Evolutionary conservation across 2,888 invertebrate genomes (phyloP), one percentile per base, ranked within the genome.

Genomic region (Rutpela maculata): DNA sequence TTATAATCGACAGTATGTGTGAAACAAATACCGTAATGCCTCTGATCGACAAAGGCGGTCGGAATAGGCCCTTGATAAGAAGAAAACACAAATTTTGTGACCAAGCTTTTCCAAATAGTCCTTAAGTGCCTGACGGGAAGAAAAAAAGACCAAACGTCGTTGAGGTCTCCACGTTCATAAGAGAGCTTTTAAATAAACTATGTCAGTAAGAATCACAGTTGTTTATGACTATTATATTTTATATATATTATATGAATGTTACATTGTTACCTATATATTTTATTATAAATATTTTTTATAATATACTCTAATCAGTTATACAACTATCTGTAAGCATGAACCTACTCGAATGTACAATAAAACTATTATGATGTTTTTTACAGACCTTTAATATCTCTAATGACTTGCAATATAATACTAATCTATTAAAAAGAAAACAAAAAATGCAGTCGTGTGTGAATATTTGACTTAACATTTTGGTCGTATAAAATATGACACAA

Each of bases 71-170:
- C 88, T 4, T 94, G 93, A 93, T 81, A 85, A 0, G 78, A 82
- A 19, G 83, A 86, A 11, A 86, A 88, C 35, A 78, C 86, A 12
- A 85, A 90, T 76, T 90, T 91, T 82, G 92, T 91, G 10, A 88
- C 89, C 15, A 86, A 91, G 55, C 85, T 95, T n/a, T 94, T 91
- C 84, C 85, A 88, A 18, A 87, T 95, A 60, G 91, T 94, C 3
- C 88, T 89, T 73, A 88, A 86, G 56, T 95, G 95, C 86, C 90
- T 94, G 72, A 89, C 90, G 74, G 89, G 91, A 60, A 92, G 78
- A 92, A 92, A 78, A 90, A 90, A 66, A 86, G 95, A 83, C 94
- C 94, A 0, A 88, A 91, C 12, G 94, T 94, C 91, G 90, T 90
- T 73, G 88, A 91, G 83, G 90, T 93, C 2, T 73, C 63, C n/a